Conservation (phyloP, 2,888 invertebrate species). For the Luperina testacea region DNA sequence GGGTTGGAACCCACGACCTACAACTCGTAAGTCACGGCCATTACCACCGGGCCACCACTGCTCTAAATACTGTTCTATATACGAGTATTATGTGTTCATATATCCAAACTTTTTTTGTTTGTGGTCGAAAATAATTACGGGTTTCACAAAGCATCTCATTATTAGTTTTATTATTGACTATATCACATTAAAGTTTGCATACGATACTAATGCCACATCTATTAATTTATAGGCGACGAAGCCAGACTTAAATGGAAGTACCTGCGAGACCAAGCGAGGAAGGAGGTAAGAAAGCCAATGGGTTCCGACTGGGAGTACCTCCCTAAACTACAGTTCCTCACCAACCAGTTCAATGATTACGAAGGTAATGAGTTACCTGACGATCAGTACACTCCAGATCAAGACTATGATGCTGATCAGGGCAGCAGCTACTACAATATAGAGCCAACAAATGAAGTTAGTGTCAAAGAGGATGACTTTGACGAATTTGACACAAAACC, state of each 20-base stretch:
- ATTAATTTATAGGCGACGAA: conserved; percentile 79
- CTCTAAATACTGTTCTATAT: neutral
- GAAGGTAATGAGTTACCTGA: conserved; percentile 79
- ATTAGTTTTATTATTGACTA: neutral
- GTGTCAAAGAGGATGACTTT: conserved; percentile 84
- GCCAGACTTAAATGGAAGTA: conserved; percentile 88
- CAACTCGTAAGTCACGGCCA: neutral
- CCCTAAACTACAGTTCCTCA: conserved; percentile 84
- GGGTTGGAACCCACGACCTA: neutral
- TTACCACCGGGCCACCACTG: neutral
- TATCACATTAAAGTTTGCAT: neutral
- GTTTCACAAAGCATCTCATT: neutral
- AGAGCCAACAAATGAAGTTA: conserved; percentile 71
- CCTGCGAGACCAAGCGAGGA: conserved; percentile 85
- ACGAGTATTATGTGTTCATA: neutral
- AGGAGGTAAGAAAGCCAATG: conserved; percentile 84
- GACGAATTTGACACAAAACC: conserved; percentile 88
- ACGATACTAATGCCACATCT: neutral
- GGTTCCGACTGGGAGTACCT: conserved; percentile 86
- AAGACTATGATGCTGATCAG: conserved; percentile 78
- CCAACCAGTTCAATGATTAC: conserved; percentile 86
- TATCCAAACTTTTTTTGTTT: neutral
- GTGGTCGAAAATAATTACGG: neutral
- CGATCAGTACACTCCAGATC: conserved; percentile 73
- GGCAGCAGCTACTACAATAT: conserved; percentile 76